phyloP scores from a whole-genome alignment of 1,140 invertebrate species.

The Trypoxylus dichotomus region DNA sequence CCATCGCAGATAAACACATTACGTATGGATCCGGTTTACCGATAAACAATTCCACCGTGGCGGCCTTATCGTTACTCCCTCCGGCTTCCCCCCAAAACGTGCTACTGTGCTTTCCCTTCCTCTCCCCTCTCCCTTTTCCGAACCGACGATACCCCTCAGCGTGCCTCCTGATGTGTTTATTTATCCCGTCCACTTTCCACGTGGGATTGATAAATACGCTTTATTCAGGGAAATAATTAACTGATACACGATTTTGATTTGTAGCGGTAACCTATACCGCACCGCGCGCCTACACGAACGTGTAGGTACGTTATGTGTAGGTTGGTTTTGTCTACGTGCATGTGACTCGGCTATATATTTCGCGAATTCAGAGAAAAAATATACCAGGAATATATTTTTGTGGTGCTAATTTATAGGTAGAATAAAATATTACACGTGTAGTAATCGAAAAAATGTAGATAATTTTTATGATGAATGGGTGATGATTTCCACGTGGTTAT shows the following conservation, averaged over 20 bases:
- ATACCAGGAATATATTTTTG: neutral
- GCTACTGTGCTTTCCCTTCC: no score
- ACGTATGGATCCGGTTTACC: constrained; percentile 49
- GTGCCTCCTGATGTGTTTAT: constrained; percentile 24
- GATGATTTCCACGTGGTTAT: neutral
- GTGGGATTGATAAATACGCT: constrained; percentile 27
- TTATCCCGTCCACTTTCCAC: constrained; percentile 29
- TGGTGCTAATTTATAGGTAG: neutral
- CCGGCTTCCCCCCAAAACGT: neutral
- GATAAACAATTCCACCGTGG: constrained; percentile 51
- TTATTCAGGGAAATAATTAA: constrained; percentile 30
- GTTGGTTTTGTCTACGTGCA: neutral
- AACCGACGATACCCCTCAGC: constrained; percentile 28
- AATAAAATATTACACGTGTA: neutral
- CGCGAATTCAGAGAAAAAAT: neutral
- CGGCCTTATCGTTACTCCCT: constrained; percentile 40
- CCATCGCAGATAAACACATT: constrained; percentile 53
- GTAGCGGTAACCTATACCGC: constrained; percentile 11
- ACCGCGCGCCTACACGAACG: neutral
- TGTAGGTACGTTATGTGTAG: neutral
- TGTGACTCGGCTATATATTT: constrained; percentile 3
- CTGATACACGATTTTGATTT: constrained; percentile 25
- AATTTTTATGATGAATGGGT: neutral
- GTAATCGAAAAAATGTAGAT: neutral
- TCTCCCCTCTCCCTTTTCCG: neutral